Base-by-base conservation (phyloP, 2,888 invertebrate species). In the Rhingia rostrata region DNA sequence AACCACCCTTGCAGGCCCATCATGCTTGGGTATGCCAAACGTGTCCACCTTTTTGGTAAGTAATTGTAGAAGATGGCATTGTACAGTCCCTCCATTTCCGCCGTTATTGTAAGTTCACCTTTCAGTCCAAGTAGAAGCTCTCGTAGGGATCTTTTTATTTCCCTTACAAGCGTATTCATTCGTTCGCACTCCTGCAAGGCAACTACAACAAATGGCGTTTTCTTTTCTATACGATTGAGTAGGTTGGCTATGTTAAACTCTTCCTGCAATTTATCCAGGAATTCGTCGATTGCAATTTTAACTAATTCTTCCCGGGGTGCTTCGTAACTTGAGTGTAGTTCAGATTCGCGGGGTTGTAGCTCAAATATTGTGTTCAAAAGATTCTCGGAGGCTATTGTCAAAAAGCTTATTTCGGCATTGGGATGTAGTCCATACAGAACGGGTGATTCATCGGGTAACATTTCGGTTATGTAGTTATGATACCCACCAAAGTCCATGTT, bases 391-490 rank as follows among this genome's bases (percentile, higher is more conserved):
- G 95, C 96, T 1, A 94, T 95, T 0, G 98, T 97, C 69, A 98
- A 92, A 89, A 98, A 97, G 45, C 98, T 98, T 77, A 98, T 98
- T 92, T 98, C 98, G 0, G 98, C 98, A 91, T 98, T 98, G 0
- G 97, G 96, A 92, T 98, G 98, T 33, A 99, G 93, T 0, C 98
- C 98, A 88, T 98, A 98, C 10, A 98, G 93, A 87, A 96, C 93
- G 0, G 98, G 98, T 12, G 97, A 97, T 92, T 98, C 98, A 0
- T 95, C 93, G 0, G 98, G 98, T 45, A 98, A 91, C 89, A 93
- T 94, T 88, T 97, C 96, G 87, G 96, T 97, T 58, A 99, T 95
- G 90, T 98, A 98, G 72, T 93, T 91, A 89, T 98, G 98, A 91
- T 98, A 98, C 4, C 96, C 95, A 4, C 93, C 92, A 89, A 97